phyloP scores from a whole-genome alignment of 2,888 invertebrate species.

The Steinernema scapterisci region DNA sequence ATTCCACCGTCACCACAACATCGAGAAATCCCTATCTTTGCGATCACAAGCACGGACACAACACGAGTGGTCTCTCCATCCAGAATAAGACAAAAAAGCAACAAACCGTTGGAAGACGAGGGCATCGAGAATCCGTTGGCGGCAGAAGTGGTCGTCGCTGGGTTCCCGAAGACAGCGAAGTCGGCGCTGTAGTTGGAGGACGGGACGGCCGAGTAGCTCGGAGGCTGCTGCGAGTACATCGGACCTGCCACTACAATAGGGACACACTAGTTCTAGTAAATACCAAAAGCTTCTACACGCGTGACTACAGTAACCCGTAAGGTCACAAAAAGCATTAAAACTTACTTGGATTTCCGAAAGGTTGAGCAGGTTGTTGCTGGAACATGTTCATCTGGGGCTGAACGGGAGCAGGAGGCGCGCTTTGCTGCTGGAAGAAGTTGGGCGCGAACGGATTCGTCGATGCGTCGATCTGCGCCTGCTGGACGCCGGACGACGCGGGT shows the following conservation, averaged over 20 bases:
- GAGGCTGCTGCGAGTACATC: constrained; percentile 7
- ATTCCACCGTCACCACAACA: too few relatives aligned
- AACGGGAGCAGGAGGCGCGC: neutral
- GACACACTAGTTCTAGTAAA: constrained; percentile 5
- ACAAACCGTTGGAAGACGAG: constrained; percentile 27
- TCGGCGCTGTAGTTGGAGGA: constrained; percentile 22
- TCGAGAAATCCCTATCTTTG: neutral
- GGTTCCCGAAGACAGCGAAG: constrained; percentile 21
- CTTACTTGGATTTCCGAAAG: constrained; percentile 15
- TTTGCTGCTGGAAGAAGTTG: constrained; percentile 30
- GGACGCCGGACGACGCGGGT: neutral
- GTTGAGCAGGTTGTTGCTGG: constrained; percentile 7
- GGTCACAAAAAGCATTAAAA: neutral
- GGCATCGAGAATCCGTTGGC: constrained; percentile 6
- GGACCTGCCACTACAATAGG: constrained; percentile 23
- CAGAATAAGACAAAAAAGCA: too few relatives aligned
- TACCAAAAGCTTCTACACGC: neutral
- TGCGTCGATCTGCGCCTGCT: neutral
- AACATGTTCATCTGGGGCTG: constrained; percentile 26
- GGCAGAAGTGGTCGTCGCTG: neutral
- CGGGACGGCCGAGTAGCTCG: neutral
- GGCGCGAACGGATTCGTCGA: constrained; percentile 27
- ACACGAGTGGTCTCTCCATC: neutral
- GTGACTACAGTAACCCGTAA: neutral
- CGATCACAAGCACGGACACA: constrained; percentile 1